A percentile compares a stretch with the other conserved stretches of the same genome.
Evolutionary conservation across 2,113 vertebrate genomes (phyloP).

Genomic region (Crotalus tigris): DNA sequence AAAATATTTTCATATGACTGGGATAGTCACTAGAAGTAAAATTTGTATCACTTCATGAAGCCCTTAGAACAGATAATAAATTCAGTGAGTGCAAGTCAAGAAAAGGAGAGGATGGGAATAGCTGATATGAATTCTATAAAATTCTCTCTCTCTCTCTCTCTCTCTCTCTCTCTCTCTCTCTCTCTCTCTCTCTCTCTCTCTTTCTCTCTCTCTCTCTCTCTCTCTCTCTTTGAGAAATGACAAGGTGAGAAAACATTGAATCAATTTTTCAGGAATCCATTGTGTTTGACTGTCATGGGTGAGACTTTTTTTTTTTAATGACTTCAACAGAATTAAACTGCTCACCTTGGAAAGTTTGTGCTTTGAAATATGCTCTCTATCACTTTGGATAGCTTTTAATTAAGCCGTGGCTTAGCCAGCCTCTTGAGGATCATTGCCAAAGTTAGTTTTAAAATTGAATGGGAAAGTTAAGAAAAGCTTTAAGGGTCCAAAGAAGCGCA

Average conservation of each 20-base stretch:
- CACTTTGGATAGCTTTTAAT: background rate
- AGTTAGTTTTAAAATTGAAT: background rate
- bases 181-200: no score
- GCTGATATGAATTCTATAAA: background rate
- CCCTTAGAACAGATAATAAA: constrained; percentile 25
- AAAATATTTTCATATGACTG: background rate
- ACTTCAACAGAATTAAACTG: background rate
- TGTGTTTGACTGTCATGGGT: background rate
- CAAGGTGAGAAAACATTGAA: background rate
- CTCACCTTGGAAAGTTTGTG: background rate
- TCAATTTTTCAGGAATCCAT: constrained; percentile 14
- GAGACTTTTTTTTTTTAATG: background rate
- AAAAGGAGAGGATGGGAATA: background rate
- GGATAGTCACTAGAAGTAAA: constrained; percentile 9
- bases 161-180: no score
- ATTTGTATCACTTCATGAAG: background rate
- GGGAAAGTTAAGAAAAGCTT: background rate
- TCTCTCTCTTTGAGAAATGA: background rate
- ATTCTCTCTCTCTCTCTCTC: background rate
- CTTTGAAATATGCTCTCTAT: background rate
- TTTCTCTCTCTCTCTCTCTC: background rate
- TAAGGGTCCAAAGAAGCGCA: background rate
- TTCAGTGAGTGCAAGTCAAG: background rate
- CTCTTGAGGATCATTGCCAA: background rate
- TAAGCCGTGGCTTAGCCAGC: no score